Evolutionary conservation across 37 sponge, comb jelly and placozoan species (phyloP), one percentile per base, ranked within the genome.

Genomic region (Ephydatia muelleri): DNA sequence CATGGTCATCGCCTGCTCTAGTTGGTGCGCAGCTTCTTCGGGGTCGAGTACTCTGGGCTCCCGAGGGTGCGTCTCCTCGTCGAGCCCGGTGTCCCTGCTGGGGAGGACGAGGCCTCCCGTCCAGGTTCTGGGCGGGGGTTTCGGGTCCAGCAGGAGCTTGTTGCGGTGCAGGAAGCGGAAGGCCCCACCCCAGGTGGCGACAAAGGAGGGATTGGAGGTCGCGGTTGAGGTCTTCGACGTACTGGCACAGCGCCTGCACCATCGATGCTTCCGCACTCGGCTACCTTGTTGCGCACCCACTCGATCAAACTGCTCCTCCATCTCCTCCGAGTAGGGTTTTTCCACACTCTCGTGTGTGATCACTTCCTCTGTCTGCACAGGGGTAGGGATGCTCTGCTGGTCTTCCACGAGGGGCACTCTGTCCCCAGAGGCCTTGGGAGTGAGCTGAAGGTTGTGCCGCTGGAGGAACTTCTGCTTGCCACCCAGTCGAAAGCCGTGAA

Each of bases 401-500:
- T 86, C 91, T 35, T 82, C 83, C 11, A 78, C 72, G 39, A 49
- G 64, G 14, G 80, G 32, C 22, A 65, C 32, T 19, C 80, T 12
- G 19, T 37, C 36, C 14, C 39, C 37, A n/a, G 81, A 80, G 40
- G 27, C 70, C 29, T 69, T 80, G 64, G 64, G 74, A 12, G 82
- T 40, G 4, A 87, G 82, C 70, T 93, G 90, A 0, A 93, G 72
- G 64, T 71, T 80, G 75, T 93, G 88, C 30, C 87, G 76, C 75
- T 87, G 79, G 8, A 93, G 85, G 74, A 93, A 90, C 70, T 87
- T 93, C 27, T 87, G 87, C 78, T n/a, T 79, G 73, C 94, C 94
- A 93, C 0, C 88, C 91, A 49, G 88, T 87, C 4, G 94, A 90
- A 4, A 90, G n/a, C n/a, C n/a, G 90, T 84, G 33, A 91, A 91